A percentile compares a stretch with the other conserved stretches of the same genome.
Evolutionary conservation across 2,797 vertebrate species (phyloP).

Genomic region (Bradypodion ventrale): DNA sequence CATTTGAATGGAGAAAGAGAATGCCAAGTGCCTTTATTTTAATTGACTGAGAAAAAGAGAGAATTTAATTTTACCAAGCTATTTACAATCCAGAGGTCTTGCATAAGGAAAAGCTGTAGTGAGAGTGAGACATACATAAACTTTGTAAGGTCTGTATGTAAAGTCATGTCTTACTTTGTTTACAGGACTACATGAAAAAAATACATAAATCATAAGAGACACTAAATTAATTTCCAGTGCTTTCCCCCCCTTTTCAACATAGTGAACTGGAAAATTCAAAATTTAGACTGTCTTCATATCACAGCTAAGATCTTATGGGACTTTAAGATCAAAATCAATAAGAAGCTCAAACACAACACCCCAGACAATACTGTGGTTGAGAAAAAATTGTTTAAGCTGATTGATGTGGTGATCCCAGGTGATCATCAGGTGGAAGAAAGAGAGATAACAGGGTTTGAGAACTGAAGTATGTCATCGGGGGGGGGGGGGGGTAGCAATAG

Average conservation of each 20-base stretch:
- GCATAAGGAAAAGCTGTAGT: not conserved
- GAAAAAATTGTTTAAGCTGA: too few species aligned
- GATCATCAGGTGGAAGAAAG: too few species aligned
- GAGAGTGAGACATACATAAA: not conserved
- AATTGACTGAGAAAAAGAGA: not conserved
- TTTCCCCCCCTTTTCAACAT: too few species aligned
- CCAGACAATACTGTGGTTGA: too few species aligned
- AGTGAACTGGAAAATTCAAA: not conserved
- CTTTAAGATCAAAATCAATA: too few species aligned
- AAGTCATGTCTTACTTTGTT: not conserved
- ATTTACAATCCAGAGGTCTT: not conserved
- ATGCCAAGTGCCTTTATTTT: not conserved
- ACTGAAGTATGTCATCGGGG: too few species aligned
- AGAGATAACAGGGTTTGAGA: too few species aligned
- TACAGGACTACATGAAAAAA: too few species aligned
- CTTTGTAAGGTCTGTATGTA: not conserved
- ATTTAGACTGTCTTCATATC: not conserved
- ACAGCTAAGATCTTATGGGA: too few species aligned
- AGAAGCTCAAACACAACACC: too few species aligned
- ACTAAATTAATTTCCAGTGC: not conserved
- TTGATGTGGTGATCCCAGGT: too few species aligned
- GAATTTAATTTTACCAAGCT: not conserved
- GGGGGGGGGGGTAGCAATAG: too few species aligned
- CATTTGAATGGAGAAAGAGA: not conserved
- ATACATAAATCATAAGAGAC: not conserved